A percentile compares a stretch with the other conserved stretches of the same genome.
Conservation (phyloP, 37 sponge, comb jelly and placozoan genomes). For the Beroe ovata region DNA sequence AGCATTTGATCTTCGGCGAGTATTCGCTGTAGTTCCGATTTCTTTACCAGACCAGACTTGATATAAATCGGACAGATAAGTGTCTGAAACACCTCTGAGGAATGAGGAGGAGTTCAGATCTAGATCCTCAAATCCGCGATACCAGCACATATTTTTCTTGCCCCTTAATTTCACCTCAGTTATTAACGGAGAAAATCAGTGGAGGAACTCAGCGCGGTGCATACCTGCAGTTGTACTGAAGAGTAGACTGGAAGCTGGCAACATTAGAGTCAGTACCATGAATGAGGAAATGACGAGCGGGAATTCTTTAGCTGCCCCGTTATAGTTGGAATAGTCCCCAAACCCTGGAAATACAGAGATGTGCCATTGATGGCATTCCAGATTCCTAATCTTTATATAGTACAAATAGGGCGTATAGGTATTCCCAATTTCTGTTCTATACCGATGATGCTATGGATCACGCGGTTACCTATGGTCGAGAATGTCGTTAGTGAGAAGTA, state of each 20-base stretch:
- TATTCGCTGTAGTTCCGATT: slow-evolving; percentile 15
- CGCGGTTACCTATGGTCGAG: slow-evolving; percentile 28
- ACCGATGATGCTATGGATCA: no score
- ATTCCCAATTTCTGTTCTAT: no score
- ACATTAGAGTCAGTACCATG: slow-evolving; percentile 29
- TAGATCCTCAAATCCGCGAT: no score
- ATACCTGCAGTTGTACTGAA: slow-evolving; percentile 49
- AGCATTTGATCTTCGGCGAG: slow-evolving; percentile 27
- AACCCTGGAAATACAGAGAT: slow-evolving; percentile 24
- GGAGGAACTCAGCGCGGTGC: no score
- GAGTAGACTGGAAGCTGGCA: slow-evolving; percentile 42
- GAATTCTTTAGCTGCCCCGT: not conserved
- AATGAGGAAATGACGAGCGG: slow-evolving; percentile 49
- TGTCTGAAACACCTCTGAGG: slow-evolving; percentile 28
- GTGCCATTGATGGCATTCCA: no score
- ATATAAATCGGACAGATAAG: slow-evolving; percentile 12
- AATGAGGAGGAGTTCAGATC: no score
- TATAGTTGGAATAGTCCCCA: slow-evolving; percentile 38
- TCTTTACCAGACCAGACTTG: slow-evolving; percentile 28
- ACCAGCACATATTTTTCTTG: no score
- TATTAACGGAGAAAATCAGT: no score
- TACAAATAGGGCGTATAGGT: no score
- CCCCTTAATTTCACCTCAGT: no score
- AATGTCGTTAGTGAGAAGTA: slow-evolving; percentile 49
- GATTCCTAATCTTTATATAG: no score